Evolutionary conservation across 2,797 vertebrate genomes (phyloP).

Genomic region (Aythya fuligula): DNA sequence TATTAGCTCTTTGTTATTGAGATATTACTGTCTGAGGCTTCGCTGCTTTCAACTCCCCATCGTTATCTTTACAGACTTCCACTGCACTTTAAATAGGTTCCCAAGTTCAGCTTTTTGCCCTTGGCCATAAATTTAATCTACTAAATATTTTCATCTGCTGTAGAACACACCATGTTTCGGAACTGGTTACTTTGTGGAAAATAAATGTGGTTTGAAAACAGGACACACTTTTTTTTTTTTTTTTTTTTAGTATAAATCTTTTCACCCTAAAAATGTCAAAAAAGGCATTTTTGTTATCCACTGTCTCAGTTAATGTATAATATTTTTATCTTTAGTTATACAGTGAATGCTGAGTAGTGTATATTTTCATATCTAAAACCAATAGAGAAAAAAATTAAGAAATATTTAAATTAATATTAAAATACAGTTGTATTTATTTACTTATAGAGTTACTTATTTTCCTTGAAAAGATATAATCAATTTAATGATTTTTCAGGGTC

Average conservation of each 20-base stretch:
- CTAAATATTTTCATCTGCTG: constrained; percentile 71
- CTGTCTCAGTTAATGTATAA: neutral
- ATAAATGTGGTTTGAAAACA: constrained; percentile 24
- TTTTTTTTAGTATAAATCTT: neutral
- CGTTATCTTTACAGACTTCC: constrained; percentile 71
- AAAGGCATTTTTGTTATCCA: neutral
- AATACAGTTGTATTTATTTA: neutral
- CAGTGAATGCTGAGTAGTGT: neutral
- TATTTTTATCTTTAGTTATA: neutral
- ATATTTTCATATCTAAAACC: neutral
- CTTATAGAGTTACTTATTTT: neutral
- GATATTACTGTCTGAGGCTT: constrained; percentile 69
- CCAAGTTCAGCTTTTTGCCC: constrained; percentile 67
- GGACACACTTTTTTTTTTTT: neutral
- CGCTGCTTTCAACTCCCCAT: constrained; percentile 64
- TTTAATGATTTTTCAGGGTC: neutral
- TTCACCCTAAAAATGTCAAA: neutral
- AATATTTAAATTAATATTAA: neutral
- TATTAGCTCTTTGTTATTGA: constrained; percentile 68
- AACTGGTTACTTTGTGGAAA: constrained; percentile 48
- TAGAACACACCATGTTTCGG: neutral
- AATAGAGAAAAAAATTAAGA: neutral
- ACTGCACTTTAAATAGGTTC: constrained; percentile 67
- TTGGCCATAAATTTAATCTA: constrained; percentile 58
- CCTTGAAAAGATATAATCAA: neutral